phyloP scores from a whole-genome alignment of 2,113 vertebrate genomes.

The Peromyscus polionotus region DNA sequence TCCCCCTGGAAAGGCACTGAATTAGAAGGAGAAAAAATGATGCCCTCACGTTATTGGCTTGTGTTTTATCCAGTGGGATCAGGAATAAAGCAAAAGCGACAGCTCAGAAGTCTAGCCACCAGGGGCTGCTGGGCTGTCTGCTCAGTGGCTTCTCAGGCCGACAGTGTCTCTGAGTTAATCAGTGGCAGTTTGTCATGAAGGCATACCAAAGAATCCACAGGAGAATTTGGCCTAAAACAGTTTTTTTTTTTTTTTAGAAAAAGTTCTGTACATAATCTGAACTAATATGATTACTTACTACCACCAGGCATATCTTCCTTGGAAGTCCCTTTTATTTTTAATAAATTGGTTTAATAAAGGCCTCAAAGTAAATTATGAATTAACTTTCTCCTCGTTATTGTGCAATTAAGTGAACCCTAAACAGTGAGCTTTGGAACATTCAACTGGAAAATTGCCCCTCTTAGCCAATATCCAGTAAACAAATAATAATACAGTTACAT shows the following conservation, averaged over 20 bases:
- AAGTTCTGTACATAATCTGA: background rate
- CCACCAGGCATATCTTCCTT: constrained; percentile 1
- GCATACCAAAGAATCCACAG: background rate
- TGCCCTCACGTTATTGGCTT: background rate
- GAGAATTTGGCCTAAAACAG: background rate
- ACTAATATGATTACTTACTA: background rate
- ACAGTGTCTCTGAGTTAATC: background rate
- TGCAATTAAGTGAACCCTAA: constrained; percentile 42
- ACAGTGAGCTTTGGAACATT: background rate
- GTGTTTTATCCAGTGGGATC: background rate
- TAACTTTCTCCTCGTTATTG: constrained; percentile 17
- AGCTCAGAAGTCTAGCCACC: background rate
- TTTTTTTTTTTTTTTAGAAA: background rate
- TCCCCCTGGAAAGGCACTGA: background rate
- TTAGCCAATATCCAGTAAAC: constrained; percentile 46
- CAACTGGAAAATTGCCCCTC: constrained; percentile 29
- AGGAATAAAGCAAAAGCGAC: background rate
- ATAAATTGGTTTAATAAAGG: constrained; percentile 54
- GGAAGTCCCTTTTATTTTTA: constrained; percentile 38
- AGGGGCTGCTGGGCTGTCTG: background rate
- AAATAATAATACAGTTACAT: background rate
- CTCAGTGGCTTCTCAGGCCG: background rate
- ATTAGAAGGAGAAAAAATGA: background rate
- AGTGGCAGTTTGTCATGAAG: background rate
- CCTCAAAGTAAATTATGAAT: constrained; percentile 52